A percentile compares a stretch with the other conserved stretches of the same genome.
These are phyloP conservation scores for Callyntrura guangdongensis DNA, from an alignment of 2,888 invertebrate genomes.

Conservation along the genomic window DNA sequence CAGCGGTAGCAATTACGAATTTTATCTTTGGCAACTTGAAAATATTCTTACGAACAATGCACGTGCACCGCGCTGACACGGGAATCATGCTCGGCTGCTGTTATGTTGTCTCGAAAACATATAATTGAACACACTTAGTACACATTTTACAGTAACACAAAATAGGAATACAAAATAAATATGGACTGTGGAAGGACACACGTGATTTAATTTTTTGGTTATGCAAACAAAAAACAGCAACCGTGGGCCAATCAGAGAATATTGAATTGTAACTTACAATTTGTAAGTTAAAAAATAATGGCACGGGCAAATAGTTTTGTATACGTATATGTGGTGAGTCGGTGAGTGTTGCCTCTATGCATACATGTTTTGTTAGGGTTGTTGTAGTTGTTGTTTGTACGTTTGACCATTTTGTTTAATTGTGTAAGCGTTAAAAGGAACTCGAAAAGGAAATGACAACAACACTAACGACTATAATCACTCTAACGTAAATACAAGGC, in stretches of 20 bases:
- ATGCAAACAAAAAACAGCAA: not conserved
- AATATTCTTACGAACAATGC: not conserved
- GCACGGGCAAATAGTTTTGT: not conserved
- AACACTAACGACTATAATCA: too few species aligned
- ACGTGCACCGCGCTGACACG: too few species aligned
- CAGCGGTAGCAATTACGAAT: too few species aligned
- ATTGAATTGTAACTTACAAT: not conserved
- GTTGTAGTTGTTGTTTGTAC: not conserved
- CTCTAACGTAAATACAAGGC: too few species aligned
- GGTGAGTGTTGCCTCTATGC: not conserved
- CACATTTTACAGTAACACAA: not conserved
- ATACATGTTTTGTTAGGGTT: not conserved
- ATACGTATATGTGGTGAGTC: too few species aligned
- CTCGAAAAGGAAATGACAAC: not conserved
- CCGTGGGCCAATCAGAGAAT: too few species aligned
- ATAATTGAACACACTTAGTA: slow-evolving; percentile 49
- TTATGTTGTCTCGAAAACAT: not conserved
- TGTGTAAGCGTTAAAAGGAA: not conserved
- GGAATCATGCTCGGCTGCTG: too few species aligned
- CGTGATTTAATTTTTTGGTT: slow-evolving; percentile 29
- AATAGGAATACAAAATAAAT: not conserved
- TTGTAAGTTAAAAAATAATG: not conserved
- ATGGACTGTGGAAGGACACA: slow-evolving; percentile 5
- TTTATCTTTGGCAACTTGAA: not conserved
- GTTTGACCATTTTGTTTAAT: not conserved